Base-by-base conservation (phyloP, 2,113 vertebrate species). In the Phainopepla nitens region DNA sequence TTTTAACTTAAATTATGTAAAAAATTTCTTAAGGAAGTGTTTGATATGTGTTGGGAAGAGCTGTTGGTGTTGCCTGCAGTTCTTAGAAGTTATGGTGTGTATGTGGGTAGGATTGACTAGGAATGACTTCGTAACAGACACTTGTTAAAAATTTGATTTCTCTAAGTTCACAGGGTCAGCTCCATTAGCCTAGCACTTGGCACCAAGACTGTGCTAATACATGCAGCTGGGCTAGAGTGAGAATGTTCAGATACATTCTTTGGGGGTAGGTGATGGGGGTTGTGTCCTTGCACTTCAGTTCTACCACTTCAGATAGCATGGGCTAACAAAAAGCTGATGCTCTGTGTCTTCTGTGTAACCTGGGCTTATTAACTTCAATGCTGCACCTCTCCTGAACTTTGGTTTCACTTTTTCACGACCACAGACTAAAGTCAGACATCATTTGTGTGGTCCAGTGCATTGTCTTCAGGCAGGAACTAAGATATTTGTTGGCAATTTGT, bases 191-290 rank as follows among this genome's bases (percentile, higher is more conserved):
- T 35, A 5, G 24, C 44, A 28, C 77, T 60, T 65, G 61, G 27
- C 57, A 27, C 9, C 44, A 54, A 25, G 24, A 8, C 45, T 76
- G 1, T 49, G 22, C 45, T 64, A 53, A 15, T 31, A 31, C 47
- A 27, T 36, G 9, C 29, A n/a, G 20, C 53, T 75, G 72, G 19
- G 17, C 36, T 61, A 45, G 16, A 41, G n/a, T 33, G 61, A 75
- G 29, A 60, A 33, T 33, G 14, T 54, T 83, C 15, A 15, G 11
- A 21, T 35, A 3, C 4, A 4, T 31, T 29, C 62, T 50, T 61
- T 3, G 8, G 12, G 7, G 7, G 2, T 29, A 15, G 15, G 22
- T 53, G 61, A 9, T 33, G 23, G 11, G 4, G 2, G 5, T 23
- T 56, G 29, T 35, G 28, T 58, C 31, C 60, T 35, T 69, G 61